These are phyloP conservation scores for Zoanthus sociatus DNA, from an alignment of 92 coral and sea anemone genomes.

Conservation along the genomic window DNA sequence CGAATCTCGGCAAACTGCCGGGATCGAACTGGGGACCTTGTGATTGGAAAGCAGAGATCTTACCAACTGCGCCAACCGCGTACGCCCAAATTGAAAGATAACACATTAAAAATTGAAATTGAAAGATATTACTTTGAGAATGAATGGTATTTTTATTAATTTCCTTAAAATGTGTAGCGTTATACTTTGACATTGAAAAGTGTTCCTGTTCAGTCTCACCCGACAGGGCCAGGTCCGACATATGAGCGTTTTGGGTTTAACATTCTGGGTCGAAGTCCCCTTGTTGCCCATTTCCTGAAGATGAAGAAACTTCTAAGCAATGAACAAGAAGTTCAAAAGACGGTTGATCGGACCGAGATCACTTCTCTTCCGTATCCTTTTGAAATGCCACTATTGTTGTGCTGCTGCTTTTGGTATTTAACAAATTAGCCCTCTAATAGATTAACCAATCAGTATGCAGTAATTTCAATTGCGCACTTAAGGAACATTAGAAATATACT, in stretches of 20 bases:
- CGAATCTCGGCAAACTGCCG: too few species aligned
- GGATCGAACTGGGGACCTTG: too few species aligned
- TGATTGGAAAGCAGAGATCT: too few species aligned
- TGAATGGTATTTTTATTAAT: too few species aligned
- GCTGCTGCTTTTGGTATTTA: neutral
- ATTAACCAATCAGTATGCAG: too few species aligned
- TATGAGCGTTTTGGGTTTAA: conserved; percentile 90
- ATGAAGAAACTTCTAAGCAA: conserved; percentile 74
- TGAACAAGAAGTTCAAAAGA: conserved; percentile 69
- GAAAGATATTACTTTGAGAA: neutral
- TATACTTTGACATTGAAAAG: neutral
- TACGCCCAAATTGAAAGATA: too few species aligned
- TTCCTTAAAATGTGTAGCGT: too few species aligned
- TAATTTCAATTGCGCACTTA: too few species aligned
- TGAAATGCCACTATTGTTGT: neutral
- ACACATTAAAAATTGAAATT: too few species aligned
- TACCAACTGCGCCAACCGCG: too few species aligned
- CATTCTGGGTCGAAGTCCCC: conserved; percentile 94
- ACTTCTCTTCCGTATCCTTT: conserved; percentile 81
- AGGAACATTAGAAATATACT: too few species aligned
- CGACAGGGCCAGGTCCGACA: conserved; percentile 91
- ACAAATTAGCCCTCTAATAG: too few species aligned
- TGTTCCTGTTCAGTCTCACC: conserved; percentile 71
- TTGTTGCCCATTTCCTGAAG: conserved; percentile 88
- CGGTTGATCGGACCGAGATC: conserved; percentile 90